phyloP scores from a whole-genome alignment of 2,113 vertebrate genomes.

The Platanista minor region DNA sequence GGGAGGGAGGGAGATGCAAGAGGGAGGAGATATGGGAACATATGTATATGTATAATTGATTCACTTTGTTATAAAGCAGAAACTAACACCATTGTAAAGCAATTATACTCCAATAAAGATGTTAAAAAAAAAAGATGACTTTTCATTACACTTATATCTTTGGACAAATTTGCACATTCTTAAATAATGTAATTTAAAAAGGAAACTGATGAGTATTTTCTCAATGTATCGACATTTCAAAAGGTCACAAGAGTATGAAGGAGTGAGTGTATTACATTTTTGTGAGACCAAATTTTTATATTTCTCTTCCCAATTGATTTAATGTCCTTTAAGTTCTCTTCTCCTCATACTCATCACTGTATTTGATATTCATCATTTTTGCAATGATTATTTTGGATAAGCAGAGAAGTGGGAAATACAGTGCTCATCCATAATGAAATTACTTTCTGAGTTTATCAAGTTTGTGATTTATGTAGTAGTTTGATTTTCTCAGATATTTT shows the following conservation, averaged over 20 bases:
- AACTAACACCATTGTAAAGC: no score
- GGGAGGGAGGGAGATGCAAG: no score
- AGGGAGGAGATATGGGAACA: no score
- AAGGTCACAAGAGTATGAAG: neutral
- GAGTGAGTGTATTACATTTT: neutral
- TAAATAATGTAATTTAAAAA: neutral
- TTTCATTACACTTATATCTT: neutral
- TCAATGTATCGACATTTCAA: neutral
- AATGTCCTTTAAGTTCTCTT: neutral
- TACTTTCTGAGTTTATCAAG: neutral
- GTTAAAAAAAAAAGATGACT: neutral
- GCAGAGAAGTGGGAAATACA: neutral
- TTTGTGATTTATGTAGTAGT: neutral
- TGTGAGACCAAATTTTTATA: neutral
- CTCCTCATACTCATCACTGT: neutral
- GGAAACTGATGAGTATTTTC: neutral
- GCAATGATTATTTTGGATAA: neutral
- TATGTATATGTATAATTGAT: no score
- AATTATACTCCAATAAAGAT: no score
- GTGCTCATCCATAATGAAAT: neutral
- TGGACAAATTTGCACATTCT: neutral
- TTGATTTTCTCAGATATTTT: slow-evolving; percentile 3
- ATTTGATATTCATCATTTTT: neutral
- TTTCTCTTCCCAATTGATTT: neutral
- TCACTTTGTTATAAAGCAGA: no score